Evolutionary conservation across 2,888 invertebrate genomes (phyloP).

Genomic region (Drosophila villosipedis): DNA sequence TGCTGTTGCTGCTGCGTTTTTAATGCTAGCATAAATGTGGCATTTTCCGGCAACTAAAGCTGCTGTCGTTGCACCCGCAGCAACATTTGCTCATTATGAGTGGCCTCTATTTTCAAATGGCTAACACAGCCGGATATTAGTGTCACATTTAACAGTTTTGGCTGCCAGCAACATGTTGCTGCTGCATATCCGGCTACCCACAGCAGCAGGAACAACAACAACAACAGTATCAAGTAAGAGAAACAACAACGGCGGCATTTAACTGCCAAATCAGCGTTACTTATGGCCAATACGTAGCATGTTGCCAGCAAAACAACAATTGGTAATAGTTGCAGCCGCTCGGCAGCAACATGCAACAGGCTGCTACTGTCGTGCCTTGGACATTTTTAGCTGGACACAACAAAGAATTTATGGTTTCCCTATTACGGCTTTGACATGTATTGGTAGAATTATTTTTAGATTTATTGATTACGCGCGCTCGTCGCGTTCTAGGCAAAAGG

Average conservation of each 20-base stretch:
- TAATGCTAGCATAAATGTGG: neutral
- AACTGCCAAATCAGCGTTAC: conserved; percentile 82
- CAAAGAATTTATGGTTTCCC: conserved; percentile 84
- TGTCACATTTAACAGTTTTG: conserved; percentile 78
- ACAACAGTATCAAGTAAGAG: conserved; percentile 39
- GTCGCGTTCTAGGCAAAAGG: conserved; percentile 66
- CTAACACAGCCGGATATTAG: conserved; percentile 68
- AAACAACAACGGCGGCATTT: conserved; percentile 62
- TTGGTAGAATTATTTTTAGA: conserved; percentile 84
- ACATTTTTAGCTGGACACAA: conserved; percentile 76
- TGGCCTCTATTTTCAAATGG: conserved; percentile 47
- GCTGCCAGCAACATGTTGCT: conserved; percentile 75
- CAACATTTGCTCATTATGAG: conserved; percentile 60
- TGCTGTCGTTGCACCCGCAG: conserved; percentile 25
- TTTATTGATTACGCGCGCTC: conserved; percentile 82
- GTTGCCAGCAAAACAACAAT: conserved; percentile 69
- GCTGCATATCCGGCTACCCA: conserved; percentile 72
- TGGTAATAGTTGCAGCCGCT: conserved; percentile 71
- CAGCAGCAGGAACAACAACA: conserved; percentile 33
- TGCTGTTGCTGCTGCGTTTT: neutral
- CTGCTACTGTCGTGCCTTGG: conserved; percentile 72
- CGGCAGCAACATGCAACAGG: conserved; percentile 70
- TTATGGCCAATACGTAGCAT: conserved; percentile 77
- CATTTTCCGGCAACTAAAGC: neutral
- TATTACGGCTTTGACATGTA: conserved; percentile 84